These are phyloP conservation scores for Spialia ferax DNA, from an alignment of 2,888 invertebrate species.

Conservation along the genomic window DNA sequence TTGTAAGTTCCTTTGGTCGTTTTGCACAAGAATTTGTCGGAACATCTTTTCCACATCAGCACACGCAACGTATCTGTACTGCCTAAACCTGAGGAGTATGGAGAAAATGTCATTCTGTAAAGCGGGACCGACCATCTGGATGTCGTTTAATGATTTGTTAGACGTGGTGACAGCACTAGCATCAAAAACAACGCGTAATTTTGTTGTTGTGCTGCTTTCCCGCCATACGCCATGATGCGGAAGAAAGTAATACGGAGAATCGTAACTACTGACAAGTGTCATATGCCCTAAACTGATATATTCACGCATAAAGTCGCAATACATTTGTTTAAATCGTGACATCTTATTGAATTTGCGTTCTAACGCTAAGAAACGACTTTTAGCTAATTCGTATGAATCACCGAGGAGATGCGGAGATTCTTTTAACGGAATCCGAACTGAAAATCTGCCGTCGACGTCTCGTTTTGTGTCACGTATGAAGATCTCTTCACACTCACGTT, in stretches of 20 bases:
- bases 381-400: constrained; percentile 7
- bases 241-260: constrained; percentile 13
- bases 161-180: constrained; percentile 44
- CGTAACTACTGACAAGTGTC: constrained; percentile 19
- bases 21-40: constrained; percentile 33
- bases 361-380: background rate
- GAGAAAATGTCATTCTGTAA: constrained; percentile 30
- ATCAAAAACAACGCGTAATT: constrained; percentile 51
- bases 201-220: constrained; percentile 45
- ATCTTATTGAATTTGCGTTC: background rate
- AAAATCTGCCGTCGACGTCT: background rate
- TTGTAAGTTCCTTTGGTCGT: background rate
- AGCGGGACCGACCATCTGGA: constrained; percentile 48
- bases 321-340: constrained; percentile 7
- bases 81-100: background rate
- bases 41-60: constrained; percentile 52
- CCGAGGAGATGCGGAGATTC: background rate
- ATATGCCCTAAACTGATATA: constrained; percentile 49
- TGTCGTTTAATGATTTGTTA: constrained; percentile 42
- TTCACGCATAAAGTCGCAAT: constrained; percentile 48
- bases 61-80: constrained; percentile 42
- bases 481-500: constrained; percentile 39
- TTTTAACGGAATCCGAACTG: background rate
- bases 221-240: constrained; percentile 51
- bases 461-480: constrained; percentile 42